These are phyloP conservation scores for Pedionomus torquatus DNA, from an alignment of 2,113 vertebrate species.

Conservation along the genomic window DNA sequence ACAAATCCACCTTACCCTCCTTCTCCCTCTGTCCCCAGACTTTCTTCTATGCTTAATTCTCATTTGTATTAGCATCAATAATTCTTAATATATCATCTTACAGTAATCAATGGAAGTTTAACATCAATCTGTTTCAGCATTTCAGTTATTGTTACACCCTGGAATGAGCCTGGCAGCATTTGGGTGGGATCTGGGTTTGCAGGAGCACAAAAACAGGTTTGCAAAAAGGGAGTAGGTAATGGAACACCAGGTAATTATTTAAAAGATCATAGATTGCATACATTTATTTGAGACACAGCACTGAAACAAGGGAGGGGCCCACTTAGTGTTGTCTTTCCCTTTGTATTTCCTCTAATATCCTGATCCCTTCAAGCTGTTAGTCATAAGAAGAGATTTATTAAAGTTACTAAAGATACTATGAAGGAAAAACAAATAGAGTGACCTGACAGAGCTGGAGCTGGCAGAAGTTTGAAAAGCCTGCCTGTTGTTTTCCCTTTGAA, in stretches of 20 bases:
- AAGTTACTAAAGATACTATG: constrained; percentile 43
- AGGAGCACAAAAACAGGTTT: constrained; percentile 11
- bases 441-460: constrained; percentile 20
- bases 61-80: constrained; percentile 6
- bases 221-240: constrained; percentile 25
- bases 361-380: constrained; percentile 13
- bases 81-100: constrained; percentile 40
- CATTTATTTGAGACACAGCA: neutral
- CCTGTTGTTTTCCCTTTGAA: constrained; percentile 32
- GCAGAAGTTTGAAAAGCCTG: constrained; percentile 43
- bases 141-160: neutral
- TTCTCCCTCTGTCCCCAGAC: neutral
- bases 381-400: constrained; percentile 60
- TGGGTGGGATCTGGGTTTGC: neutral
- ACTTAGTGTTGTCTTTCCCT: constrained; percentile 23
- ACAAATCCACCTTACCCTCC: neutral
- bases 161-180: constrained; percentile 39
- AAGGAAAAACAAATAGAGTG: constrained; percentile 20
- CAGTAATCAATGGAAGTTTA: constrained; percentile 63
- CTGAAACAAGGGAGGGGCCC: neutral
- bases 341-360: constrained; percentile 25
- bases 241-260: constrained; percentile 32
- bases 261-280: constrained; percentile 51
- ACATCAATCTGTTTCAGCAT: constrained; percentile 32
- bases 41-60: neutral